Conservation (phyloP, 2,888 invertebrate species). For the Pammene aurita region DNA sequence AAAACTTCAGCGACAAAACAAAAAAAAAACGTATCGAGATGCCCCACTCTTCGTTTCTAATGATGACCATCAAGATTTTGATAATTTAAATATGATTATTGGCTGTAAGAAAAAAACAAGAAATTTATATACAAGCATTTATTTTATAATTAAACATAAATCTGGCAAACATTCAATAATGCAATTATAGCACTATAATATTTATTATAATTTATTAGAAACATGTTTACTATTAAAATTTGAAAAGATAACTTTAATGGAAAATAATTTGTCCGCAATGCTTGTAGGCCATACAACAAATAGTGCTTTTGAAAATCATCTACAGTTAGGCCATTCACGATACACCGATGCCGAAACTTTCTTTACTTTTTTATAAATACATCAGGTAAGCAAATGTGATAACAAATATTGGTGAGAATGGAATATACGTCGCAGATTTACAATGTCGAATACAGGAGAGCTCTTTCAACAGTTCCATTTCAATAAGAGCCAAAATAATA, state of each 20-base stretch:
- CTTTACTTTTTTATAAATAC: constrained; percentile 48
- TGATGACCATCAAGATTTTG: no score
- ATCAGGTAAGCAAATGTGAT: constrained; percentile 57
- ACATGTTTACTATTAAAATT: constrained; percentile 70
- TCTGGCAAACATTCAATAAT: constrained; percentile 81
- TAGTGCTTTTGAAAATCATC: constrained; percentile 50
- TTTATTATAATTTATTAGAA: constrained; percentile 73
- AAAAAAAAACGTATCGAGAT: no score
- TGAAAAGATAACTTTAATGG: constrained; percentile 57
- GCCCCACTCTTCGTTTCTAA: no score
- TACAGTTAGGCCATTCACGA: constrained; percentile 57
- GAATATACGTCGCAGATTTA: constrained; percentile 26
- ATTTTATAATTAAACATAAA: constrained; percentile 82
- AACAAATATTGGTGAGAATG: constrained; percentile 52
- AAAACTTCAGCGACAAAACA: no score
- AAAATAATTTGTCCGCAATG: constrained; percentile 56
- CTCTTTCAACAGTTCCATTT: constrained; percentile 4
- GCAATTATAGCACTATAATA: constrained; percentile 78
- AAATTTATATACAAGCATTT: constrained; percentile 79
- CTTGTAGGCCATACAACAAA: constrained; percentile 58
- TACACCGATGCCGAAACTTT: constrained; percentile 46
- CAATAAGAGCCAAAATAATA: constrained; percentile 14
- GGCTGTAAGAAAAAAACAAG: constrained; percentile 18
- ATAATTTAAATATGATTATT: no score
- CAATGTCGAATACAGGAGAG: neutral